phyloP scores from a whole-genome alignment of 2,113 vertebrate species.

The Megaptera novaeangliae region DNA sequence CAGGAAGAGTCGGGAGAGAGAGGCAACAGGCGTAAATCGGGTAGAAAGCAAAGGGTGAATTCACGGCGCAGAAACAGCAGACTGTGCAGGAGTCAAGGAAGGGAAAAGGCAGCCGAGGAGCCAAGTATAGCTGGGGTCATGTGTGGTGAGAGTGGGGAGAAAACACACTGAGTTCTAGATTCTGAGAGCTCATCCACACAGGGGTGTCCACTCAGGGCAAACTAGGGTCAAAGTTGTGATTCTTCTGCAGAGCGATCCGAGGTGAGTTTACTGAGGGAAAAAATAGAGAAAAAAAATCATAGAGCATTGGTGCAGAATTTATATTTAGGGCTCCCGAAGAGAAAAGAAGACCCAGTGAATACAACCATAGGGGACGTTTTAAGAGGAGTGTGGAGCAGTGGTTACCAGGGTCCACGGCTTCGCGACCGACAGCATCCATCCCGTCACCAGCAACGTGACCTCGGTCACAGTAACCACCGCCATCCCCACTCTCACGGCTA shows the following conservation, averaged over 20 bases:
- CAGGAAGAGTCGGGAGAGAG: not conserved
- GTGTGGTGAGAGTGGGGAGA: not conserved
- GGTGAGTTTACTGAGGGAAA: not conserved
- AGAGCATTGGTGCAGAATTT: not conserved
- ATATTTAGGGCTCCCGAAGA: not conserved
- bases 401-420: not conserved
- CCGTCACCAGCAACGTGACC: fast-evolving
- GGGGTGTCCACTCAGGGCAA: not conserved
- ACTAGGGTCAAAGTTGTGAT: not conserved
- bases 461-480: too few species aligned
- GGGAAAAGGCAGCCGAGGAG: not conserved
- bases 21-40: not conserved
- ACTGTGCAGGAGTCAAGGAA: not conserved
- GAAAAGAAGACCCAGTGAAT: not conserved
- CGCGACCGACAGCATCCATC: not conserved
- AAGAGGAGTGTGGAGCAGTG: not conserved
- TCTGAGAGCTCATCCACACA: not conserved
- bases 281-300: not conserved
- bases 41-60: not conserved
- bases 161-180: not conserved
- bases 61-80: not conserved
- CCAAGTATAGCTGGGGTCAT: not conserved
- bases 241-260: not conserved
- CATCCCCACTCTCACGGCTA: not conserved
- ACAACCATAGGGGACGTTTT: not conserved